Conservation (phyloP, 2,888 invertebrate genomes). For the Hirtodrosophila trivittata region DNA sequence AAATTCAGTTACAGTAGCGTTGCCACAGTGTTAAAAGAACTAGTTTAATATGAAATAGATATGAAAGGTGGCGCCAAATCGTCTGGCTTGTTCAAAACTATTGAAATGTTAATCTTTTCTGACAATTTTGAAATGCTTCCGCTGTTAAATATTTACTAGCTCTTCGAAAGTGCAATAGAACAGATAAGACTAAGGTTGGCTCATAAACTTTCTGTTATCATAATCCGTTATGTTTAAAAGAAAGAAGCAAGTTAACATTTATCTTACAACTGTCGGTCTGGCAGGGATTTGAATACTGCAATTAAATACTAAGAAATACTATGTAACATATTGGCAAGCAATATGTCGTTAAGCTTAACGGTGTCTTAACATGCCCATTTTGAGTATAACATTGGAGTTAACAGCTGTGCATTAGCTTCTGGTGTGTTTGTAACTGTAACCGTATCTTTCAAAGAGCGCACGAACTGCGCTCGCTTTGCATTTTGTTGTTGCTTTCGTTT, state of each 20-base stretch:
- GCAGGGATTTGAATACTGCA: conserved; percentile 5
- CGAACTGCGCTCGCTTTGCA: conserved; percentile 33
- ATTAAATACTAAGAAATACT: background rate
- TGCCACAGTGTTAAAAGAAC: conserved; percentile 23
- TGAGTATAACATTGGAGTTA: conserved; percentile 43
- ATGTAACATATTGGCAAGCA: too few relatives aligned
- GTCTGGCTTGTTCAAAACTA: background rate
- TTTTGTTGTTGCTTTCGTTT: conserved; percentile 60
- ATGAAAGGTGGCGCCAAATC: background rate
- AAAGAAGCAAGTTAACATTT: background rate
- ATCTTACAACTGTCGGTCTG: conserved; percentile 6
- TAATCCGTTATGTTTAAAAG: too few relatives aligned
- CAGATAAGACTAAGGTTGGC: too few relatives aligned
- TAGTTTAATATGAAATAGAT: background rate
- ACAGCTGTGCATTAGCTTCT: conserved; percentile 6
- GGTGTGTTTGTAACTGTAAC: conserved; percentile 5
- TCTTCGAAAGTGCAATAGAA: too few relatives aligned
- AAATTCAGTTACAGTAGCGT: conserved; percentile 40
- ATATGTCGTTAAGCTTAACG: background rate
- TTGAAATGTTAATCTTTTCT: too few relatives aligned
- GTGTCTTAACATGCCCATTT: conserved; percentile 24
- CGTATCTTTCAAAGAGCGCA: conserved; percentile 37
- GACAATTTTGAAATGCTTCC: too few relatives aligned
- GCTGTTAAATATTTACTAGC: too few relatives aligned
- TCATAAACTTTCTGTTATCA: too few relatives aligned